These are phyloP conservation scores for Papilio protenor DNA, from an alignment of 2,888 invertebrate species.

Conservation along the genomic window DNA sequence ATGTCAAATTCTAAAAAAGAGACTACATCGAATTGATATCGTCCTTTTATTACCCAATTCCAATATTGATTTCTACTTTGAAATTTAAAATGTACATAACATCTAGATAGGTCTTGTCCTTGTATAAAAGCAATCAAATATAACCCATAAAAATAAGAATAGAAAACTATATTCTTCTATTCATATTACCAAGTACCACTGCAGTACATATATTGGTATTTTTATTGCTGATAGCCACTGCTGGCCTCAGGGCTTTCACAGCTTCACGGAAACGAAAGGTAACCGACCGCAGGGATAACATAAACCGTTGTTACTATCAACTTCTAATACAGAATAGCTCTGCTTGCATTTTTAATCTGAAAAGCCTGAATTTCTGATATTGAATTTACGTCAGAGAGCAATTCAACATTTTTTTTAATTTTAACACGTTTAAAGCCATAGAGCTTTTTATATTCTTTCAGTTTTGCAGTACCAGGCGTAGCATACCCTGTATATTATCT, in stretches of 20 bases:
- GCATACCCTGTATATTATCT: too few relatives aligned
- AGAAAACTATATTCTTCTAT: not conserved
- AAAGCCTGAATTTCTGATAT: not conserved
- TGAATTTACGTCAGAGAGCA: too few relatives aligned
- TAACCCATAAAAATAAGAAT: not conserved
- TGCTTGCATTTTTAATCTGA: not conserved
- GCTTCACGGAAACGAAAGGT: conserved; percentile 7
- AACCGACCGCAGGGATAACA: not conserved
- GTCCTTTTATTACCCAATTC: too few relatives aligned
- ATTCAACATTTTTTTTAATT: too few relatives aligned
- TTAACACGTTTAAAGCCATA: not conserved
- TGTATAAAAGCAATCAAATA: not conserved
- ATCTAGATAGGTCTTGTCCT: not conserved
- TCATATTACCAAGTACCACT: not conserved
- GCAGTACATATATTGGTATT: not conserved
- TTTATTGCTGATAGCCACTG: conserved; percentile 4
- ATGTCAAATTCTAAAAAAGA: too few relatives aligned
- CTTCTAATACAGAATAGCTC: not conserved
- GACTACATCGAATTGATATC: too few relatives aligned
- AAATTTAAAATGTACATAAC: not conserved
- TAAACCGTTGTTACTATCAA: not conserved
- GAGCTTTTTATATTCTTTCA: too few relatives aligned
- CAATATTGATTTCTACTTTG: too few relatives aligned
- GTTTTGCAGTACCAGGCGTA: too few relatives aligned
- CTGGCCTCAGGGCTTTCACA: conserved; percentile 8